phyloP scores from a whole-genome alignment of 2,888 invertebrate genomes.

The Caenorhabditis imperialis region DNA sequence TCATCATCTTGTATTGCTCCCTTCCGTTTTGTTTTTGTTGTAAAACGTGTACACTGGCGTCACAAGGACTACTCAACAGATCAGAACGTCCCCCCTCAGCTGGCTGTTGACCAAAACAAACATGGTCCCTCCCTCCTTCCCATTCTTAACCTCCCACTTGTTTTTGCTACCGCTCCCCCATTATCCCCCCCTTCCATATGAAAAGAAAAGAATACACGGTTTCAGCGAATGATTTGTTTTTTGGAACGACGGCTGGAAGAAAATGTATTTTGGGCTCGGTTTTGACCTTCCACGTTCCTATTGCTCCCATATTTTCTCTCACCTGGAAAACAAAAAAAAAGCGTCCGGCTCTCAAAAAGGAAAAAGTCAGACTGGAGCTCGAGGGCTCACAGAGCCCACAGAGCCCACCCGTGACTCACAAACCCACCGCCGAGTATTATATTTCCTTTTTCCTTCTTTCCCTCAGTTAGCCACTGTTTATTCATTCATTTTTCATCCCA shows the following conservation, averaged over 20 bases:
- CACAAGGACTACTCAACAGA: conserved; percentile 34
- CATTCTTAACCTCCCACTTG: conserved; percentile 10
- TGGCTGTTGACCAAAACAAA: conserved; percentile 45
- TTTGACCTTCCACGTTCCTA: too few species aligned
- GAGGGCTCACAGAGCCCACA: too few species aligned
- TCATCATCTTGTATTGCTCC: background rate
- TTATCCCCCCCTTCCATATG: background rate
- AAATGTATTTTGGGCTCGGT: too few species aligned
- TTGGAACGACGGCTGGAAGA: too few species aligned
- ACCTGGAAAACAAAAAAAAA: too few species aligned
- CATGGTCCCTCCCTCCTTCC: too few species aligned
- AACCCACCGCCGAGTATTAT: conserved; percentile 37
- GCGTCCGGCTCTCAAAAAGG: too few species aligned
- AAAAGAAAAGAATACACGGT: too few species aligned
- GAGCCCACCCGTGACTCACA: conserved; percentile 24
- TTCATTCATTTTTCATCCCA: conserved; percentile 15
- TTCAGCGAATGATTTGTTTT: too few species aligned
- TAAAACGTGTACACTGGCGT: conserved; percentile 4
- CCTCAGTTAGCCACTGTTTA: conserved; percentile 21
- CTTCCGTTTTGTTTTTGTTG: background rate
- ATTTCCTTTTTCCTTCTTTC: conserved; percentile 26
- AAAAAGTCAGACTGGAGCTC: too few species aligned
- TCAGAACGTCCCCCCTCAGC: conserved; percentile 23
- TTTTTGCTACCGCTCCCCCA: conserved; percentile 7
- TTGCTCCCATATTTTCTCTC: too few species aligned